Evolutionary conservation across 2,888 invertebrate species (phyloP).

Genomic region (Vanessa cardui): DNA sequence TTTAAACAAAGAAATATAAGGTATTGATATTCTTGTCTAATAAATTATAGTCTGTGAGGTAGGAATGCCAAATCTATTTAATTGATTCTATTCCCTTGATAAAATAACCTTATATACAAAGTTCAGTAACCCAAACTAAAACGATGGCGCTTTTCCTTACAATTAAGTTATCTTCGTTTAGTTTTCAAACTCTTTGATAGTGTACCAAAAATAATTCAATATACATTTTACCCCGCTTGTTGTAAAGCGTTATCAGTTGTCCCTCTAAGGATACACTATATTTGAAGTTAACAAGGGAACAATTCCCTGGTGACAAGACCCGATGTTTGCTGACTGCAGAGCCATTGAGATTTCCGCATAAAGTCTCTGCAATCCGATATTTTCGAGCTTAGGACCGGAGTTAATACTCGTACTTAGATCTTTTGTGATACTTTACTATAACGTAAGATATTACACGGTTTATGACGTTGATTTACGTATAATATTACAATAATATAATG

Average conservation of each 20-base stretch:
- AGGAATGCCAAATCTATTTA: too few species aligned
- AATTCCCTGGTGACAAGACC: constrained; percentile 7
- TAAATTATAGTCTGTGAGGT: too few species aligned
- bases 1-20: too few species aligned
- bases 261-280: neutral
- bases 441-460: neutral
- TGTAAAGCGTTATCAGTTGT: constrained; percentile 1
- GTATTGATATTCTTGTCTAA: too few species aligned
- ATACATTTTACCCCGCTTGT: neutral
- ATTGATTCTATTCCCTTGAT: too few species aligned
- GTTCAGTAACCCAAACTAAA: too few species aligned
- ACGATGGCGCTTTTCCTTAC: too few species aligned
- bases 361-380: constrained; percentile 7
- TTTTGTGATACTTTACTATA: neutral
- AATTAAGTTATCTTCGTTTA: too few species aligned
- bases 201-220: neutral
- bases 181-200: too few species aligned
- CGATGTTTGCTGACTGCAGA: constrained; percentile 11
- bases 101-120: too few species aligned
- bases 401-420: neutral
- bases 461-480: too few species aligned
- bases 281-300: constrained; percentile 13
- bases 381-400: neutral
- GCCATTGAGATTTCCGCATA: constrained; percentile 10
- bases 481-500: too few species aligned